These are phyloP conservation scores for Muraenolepis orangiensis DNA, from an alignment of 2,797 vertebrate species.

Conservation along the genomic window DNA sequence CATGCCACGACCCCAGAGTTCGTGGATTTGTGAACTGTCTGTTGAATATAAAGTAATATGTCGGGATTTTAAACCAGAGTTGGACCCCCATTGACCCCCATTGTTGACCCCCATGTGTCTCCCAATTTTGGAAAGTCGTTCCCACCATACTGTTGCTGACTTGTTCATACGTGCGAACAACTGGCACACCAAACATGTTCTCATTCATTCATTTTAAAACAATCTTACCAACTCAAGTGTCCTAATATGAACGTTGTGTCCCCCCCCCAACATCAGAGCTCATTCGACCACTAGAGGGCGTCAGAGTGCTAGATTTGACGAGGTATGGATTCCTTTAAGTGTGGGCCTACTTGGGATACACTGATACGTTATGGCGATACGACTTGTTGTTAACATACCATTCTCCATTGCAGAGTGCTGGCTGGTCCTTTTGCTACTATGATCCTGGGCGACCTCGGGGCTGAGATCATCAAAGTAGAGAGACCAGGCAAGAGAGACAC, in stretches of 20 bases:
- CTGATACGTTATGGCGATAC: neutral
- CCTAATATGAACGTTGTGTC: neutral
- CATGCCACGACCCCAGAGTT: no score
- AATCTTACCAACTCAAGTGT: neutral
- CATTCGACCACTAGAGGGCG: constrained; percentile 79
- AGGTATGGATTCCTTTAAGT: constrained; percentile 71
- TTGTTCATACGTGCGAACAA: neutral
- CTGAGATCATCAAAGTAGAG: constrained; percentile 95
- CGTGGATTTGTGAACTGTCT: no score
- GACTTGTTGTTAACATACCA: neutral
- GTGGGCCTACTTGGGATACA: no score
- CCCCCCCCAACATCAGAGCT: constrained; percentile 34
- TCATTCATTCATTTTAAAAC: neutral
- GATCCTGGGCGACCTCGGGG: constrained; percentile 93
- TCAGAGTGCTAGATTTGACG: constrained; percentile 87
- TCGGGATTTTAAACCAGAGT: no score
- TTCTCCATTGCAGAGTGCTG: constrained; percentile 75
- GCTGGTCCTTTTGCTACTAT: constrained; percentile 94
- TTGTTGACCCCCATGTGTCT: no score
- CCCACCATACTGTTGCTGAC: neutral
- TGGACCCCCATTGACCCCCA: neutral
- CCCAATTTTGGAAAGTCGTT: neutral
- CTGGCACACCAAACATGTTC: neutral
- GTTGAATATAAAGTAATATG: no score
- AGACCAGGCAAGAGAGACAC: constrained; percentile 77